phyloP scores from a whole-genome alignment of 2,113 vertebrate species.

The Tringa solitaria region DNA sequence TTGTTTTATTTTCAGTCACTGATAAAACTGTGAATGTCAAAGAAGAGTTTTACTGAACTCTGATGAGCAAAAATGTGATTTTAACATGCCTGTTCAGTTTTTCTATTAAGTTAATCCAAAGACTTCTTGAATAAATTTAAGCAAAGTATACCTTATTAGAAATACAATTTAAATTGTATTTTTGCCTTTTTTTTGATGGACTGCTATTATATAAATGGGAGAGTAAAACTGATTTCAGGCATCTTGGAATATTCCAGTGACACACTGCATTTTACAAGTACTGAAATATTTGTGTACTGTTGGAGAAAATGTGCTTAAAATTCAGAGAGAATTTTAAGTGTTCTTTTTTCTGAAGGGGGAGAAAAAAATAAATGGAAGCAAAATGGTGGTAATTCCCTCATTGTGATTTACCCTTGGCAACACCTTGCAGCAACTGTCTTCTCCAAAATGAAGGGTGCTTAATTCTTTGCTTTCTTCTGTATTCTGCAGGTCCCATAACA shows the following conservation, averaged over 20 bases:
- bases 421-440: conserved; percentile 68
- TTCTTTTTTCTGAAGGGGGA: neutral
- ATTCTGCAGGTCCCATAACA: conserved; percentile 97
- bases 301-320: neutral
- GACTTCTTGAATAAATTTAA: conserved; percentile 21
- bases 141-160: conserved; percentile 10
- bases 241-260: conserved; percentile 33
- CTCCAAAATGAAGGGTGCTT: conserved; percentile 76
- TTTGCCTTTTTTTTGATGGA: conserved; percentile 22
- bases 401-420: conserved; percentile 74
- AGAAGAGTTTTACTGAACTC: conserved; percentile 64
- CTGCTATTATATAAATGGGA: conserved; percentile 9
- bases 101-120: conserved; percentile 33
- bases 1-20: conserved; percentile 68
- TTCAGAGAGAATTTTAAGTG: neutral
- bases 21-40: conserved; percentile 76
- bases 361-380: conserved; percentile 48
- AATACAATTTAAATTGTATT: conserved; percentile 6
- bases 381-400: conserved; percentile 71
- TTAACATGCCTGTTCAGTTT: conserved; percentile 69
- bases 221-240: conserved; percentile 41
- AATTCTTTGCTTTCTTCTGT: conserved; percentile 87
- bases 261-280: conserved; percentile 26
- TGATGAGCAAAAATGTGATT: conserved; percentile 71
- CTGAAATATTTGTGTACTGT: neutral